phyloP scores from a whole-genome alignment of 2,113 vertebrate genomes.

The Crotalus tigris region DNA sequence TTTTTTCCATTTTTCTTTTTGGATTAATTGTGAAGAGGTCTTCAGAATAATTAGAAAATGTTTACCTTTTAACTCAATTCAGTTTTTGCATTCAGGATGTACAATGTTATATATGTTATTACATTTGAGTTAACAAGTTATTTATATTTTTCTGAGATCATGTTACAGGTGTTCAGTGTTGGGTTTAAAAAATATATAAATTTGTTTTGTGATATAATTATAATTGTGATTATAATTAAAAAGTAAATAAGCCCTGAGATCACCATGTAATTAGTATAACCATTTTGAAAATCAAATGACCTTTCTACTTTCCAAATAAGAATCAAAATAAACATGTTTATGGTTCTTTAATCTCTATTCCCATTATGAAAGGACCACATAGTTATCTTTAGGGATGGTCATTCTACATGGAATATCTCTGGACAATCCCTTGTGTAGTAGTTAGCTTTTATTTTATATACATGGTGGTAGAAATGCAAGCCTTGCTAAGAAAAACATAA shows the following conservation, averaged over 20 bases:
- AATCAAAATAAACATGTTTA: conserved; percentile 58
- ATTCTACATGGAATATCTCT: conserved; percentile 65
- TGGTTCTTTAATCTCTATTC: conserved; percentile 51
- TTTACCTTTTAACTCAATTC: conserved; percentile 23
- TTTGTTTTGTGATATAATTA: conserved; percentile 42
- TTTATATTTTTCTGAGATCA: conserved; percentile 29
- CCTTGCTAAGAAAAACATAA: conserved; percentile 57
- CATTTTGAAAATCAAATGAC: conserved; percentile 48
- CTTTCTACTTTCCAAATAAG: conserved; percentile 50
- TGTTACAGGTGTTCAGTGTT: conserved; percentile 20
- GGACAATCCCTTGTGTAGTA: conserved; percentile 52
- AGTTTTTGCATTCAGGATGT: neutral
- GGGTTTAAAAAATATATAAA: conserved; percentile 18
- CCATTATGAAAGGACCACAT: conserved; percentile 58
- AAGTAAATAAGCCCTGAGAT: conserved; percentile 45
- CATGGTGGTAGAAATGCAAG: conserved; percentile 40
- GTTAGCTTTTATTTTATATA: conserved; percentile 56
- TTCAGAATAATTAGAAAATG: conserved; percentile 2
- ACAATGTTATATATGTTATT: neutral
- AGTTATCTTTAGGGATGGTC: conserved; percentile 61
- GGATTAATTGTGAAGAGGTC: neutral
- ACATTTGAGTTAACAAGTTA: conserved; percentile 30
- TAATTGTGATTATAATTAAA: conserved; percentile 33
- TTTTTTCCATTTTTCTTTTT: neutral
- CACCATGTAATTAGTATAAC: conserved; percentile 56